Evolutionary conservation across 1,140 invertebrate species (phyloP), one percentile per base, ranked within the genome.

Genomic region (Galleria mellonella): DNA sequence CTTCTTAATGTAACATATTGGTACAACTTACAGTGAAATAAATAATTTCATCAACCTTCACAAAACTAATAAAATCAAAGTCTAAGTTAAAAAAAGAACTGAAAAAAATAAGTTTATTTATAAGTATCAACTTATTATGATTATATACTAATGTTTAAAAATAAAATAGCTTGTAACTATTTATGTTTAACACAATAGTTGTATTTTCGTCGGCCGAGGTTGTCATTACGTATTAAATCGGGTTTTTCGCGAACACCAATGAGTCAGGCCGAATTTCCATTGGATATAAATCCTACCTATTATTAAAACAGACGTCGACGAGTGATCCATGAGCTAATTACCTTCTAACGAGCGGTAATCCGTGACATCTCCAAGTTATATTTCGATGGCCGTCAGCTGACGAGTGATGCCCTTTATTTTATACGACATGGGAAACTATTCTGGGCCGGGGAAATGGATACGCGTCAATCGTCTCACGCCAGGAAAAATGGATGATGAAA

Each of bases 391-490:
- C 63, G 58, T 44, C 45, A 37, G 36, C 29, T 43, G 79, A 62
- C 58, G 79, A 83, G 61, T 72, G 77, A 83, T 70, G 55, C 62
- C 69, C 64, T 83, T 82, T 82, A 82, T 82, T 79, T 78, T 73
- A 77, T 78, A 63, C 48, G 48, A 51, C 53, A 51, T 66, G 65
- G 62, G 66, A 59, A 6, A 60, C 72, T 81, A 83, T 83, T 81
- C 70, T 76, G 44, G 60, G 53, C 61, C 62, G 67, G 63, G 75
- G 79, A 81, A 83, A 83, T 83, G 75, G 65, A 83, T 77, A 83
- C 74, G 64, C 63, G 77, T 74, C 74, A 76, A 76, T 76, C 72
- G 72, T 66, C 66, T 56, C 38, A 52, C 47, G 47, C 35, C 36
- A 33, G 57, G 17, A 54, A 64, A 69, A 67, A 49, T 57, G 55